Evolutionary conservation across 2,888 invertebrate species (phyloP).

Genomic region (Boloria selene): DNA sequence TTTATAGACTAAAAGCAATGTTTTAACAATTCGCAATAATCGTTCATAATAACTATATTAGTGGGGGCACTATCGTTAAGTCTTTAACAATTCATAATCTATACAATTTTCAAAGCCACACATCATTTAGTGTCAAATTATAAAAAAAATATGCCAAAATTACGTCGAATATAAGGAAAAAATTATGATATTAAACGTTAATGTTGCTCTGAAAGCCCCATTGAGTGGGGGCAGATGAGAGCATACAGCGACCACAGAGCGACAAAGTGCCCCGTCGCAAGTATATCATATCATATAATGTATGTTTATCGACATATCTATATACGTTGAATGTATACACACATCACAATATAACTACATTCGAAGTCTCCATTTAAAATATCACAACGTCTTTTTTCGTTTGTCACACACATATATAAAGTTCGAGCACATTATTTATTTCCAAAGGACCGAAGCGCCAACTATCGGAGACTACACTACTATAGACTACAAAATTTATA

Average conservation of each 20-base stretch:
- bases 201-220: conserved; percentile 1
- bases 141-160: not conserved
- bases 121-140: conserved; percentile 6
- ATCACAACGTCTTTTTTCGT: conserved; percentile 63
- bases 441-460: conserved; percentile 9
- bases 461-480: conserved; percentile 8
- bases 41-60: conserved; percentile 52
- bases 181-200: not conserved
- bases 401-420: conserved; percentile 29
- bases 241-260: not conserved
- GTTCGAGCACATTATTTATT: conserved; percentile 14
- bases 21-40: conserved; percentile 49
- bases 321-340: conserved; percentile 65
- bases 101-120: conserved; percentile 12
- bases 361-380: conserved; percentile 50
- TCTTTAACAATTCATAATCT: conserved; percentile 13
- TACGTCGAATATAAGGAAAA: not conserved
- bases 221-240: not conserved
- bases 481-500: conserved; percentile 13
- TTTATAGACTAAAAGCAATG: conserved; percentile 49
- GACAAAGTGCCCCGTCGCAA: conserved; percentile 52
- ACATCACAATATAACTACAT: conserved; percentile 54
- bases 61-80: conserved; percentile 42
- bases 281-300: conserved; percentile 51
- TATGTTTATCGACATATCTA: conserved; percentile 65